These are phyloP conservation scores for Drosophila fulvimacula DNA, from an alignment of 2,888 invertebrate species.

Conservation along the genomic window DNA sequence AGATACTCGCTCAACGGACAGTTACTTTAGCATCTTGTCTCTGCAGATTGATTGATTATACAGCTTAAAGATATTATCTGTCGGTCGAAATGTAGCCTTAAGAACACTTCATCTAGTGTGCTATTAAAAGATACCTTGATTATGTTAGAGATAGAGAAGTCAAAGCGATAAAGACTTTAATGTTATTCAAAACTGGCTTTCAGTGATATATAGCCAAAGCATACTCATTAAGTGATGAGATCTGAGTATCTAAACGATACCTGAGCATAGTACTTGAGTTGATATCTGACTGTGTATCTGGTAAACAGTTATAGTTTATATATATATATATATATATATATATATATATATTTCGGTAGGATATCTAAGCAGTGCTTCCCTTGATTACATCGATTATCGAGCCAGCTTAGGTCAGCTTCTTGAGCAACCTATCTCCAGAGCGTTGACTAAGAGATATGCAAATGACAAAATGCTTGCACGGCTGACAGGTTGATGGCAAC, in stretches of 20 bases:
- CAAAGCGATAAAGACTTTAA: not conserved
- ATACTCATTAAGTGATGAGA: not conserved
- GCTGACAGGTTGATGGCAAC: slow-evolving; percentile 18
- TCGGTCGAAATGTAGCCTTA: not conserved
- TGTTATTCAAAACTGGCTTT: not conserved
- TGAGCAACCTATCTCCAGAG: slow-evolving; percentile 20
- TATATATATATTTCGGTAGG: not conserved
- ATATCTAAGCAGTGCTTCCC: too few species aligned
- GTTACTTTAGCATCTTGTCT: not conserved
- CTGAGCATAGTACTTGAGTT: not conserved
- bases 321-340: too few species aligned
- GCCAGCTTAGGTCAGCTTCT: not conserved
- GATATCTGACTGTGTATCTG: too few species aligned
- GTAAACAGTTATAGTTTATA: too few species aligned
- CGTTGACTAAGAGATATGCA: slow-evolving; percentile 38
- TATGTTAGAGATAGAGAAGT: not conserved
- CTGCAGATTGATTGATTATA: not conserved
- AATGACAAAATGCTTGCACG: slow-evolving; percentile 25
- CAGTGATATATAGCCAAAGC: not conserved
- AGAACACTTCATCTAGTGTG: not conserved
- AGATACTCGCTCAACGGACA: not conserved
- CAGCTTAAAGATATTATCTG: not conserved
- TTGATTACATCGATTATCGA: not conserved
- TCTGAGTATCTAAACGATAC: not conserved
- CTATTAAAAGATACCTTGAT: not conserved